Evolutionary conservation across 2,113 vertebrate genomes (phyloP), one percentile per base, ranked within the genome.

Genomic region (Xenopus borealis): DNA sequence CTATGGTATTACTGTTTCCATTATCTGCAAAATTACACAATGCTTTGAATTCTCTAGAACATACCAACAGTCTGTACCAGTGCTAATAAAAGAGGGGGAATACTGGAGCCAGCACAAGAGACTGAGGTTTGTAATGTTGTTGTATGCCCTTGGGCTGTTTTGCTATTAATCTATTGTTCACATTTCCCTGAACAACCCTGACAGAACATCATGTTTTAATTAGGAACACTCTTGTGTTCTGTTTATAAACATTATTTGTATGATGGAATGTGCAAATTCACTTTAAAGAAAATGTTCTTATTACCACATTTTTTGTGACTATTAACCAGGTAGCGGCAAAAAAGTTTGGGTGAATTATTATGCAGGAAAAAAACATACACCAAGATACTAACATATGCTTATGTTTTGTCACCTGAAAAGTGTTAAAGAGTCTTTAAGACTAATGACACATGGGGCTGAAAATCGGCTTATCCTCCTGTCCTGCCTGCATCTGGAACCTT

Each of bases 161-260:
- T 61, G 40, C 45, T 69, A 75, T 75, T 62, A 69, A 69, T 69
- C 58, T 62, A 62, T 50, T 55, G 58, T 47, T 69, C 57, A 62
- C 62, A 66, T 66, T 69, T 68, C 53, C 40, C 12, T 66, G 63
- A 75, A 55, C 66, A 62, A 62, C 17, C n/a, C 23, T 62, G 66
- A 75, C 72, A 62, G 65, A 18, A 69, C 62, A 69, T 12, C 16
- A 18, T 75, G 72, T 53, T 75, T 69, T 75, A 75, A 75, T 75
- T 75, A 75, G 45, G 50, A 52, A 40, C 16, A 12, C 4, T 50
- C 23, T 27, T 44, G 66, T 75, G 66, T 62, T 50, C 40, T 47
- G 17, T 75, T 75, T 50, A 47, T 74, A 75, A 44, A 52, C 45
- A 16, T 40, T 27, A 14, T 10, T 62, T 61, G 57, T 50, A 47